Evolutionary conservation across 37 sponge, comb jelly and placozoan species (phyloP).

Genomic region (Halichondria panicea): DNA sequence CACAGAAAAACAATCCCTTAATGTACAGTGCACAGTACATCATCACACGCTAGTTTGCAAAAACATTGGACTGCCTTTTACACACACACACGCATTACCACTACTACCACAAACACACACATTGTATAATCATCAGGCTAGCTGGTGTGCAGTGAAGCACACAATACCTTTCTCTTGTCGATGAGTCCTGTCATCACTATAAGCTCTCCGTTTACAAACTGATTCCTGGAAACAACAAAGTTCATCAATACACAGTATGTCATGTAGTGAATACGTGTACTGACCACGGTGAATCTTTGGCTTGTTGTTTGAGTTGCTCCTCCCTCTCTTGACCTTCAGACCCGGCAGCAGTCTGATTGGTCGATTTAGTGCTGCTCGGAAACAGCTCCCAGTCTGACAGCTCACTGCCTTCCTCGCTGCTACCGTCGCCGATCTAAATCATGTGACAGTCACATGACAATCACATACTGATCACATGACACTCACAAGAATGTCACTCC

Average conservation of each 20-base stretch:
- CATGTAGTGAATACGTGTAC: background rate
- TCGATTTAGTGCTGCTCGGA: no score
- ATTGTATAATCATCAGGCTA: no score
- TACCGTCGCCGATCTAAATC: conserved; percentile 27
- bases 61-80: no score
- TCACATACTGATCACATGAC: background rate
- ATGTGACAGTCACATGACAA: no score
- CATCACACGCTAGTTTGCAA: background rate
- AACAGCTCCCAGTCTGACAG: background rate
- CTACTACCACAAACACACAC: no score
- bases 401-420: conserved; percentile 13
- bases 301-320: conserved; percentile 63
- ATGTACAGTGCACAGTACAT: background rate
- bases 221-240: conserved; percentile 59
- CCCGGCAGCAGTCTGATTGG: conserved; percentile 17
- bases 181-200: conserved; percentile 89
- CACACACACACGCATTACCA: no score
- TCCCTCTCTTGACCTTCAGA: conserved; percentile 34
- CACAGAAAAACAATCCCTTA: background rate
- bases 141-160: no score
- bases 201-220: conserved; percentile 81
- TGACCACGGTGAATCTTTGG: conserved; percentile 77
- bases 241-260: conserved; percentile 7
- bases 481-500: conserved; percentile 75
- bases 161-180: conserved; percentile 90